A percentile compares a stretch with the other conserved stretches of the same genome.
Conservation (phyloP, 2,888 invertebrate genomes). For the Pegoplata infirma region DNA sequence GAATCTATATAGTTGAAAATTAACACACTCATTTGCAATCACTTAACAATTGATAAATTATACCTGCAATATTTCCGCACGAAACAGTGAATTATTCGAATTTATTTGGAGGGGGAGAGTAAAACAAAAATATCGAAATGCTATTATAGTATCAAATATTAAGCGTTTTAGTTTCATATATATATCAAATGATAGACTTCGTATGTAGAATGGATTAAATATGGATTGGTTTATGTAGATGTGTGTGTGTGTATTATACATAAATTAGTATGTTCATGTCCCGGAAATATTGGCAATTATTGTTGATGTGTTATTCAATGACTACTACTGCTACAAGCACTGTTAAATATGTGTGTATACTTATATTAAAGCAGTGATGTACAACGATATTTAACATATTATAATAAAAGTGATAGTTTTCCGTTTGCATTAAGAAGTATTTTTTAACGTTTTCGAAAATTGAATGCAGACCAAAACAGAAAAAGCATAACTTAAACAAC, state of each 20-base stretch:
- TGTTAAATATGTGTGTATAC: too few relatives aligned
- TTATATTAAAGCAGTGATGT: background rate
- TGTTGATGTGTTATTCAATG: constrained; percentile 21
- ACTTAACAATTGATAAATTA: constrained; percentile 43
- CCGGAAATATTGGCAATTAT: constrained; percentile 47
- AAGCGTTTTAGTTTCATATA: background rate
- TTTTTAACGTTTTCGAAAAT: too few relatives aligned
- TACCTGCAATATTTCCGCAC: constrained; percentile 40
- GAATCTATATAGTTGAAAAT: constrained; percentile 4
- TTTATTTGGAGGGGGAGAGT: background rate
- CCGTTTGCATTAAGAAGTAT: too few relatives aligned
- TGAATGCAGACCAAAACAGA: too few relatives aligned
- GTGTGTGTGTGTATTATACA: background rate
- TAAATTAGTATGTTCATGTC: constrained; percentile 13
- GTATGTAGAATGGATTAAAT: background rate
- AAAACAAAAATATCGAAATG: background rate
- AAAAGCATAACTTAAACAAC: too few relatives aligned
- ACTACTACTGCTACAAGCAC: background rate
- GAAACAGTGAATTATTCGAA: background rate
- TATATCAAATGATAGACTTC: background rate
- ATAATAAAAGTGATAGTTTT: too few relatives aligned
- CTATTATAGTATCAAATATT: background rate
- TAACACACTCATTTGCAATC: constrained; percentile 28
- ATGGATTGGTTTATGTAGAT: background rate
- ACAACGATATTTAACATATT: background rate